Evolutionary conservation across 2,113 vertebrate species (phyloP).

Genomic region (Reinhardtius hippoglossoides): DNA sequence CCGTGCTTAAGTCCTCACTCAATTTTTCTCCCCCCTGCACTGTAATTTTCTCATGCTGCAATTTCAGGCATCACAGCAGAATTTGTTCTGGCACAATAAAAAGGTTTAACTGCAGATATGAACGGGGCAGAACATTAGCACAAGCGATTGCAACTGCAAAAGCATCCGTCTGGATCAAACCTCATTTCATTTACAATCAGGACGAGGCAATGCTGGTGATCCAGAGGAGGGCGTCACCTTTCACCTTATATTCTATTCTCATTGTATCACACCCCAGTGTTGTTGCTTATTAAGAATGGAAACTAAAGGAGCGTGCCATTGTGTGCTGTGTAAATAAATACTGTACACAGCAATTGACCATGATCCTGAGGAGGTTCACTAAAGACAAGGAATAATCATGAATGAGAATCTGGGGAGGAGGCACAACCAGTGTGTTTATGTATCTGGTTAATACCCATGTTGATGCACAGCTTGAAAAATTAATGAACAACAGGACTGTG

Average conservation of each 20-base stretch:
- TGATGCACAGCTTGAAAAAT: neutral
- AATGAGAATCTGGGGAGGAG: neutral
- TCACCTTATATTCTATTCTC: constrained; percentile 14
- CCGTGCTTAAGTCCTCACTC: constrained; percentile 76
- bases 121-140: constrained; percentile 55
- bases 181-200: constrained; percentile 56
- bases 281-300: too few species aligned
- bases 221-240: constrained; percentile 28
- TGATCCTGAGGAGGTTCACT: constrained; percentile 7
- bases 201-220: constrained; percentile 22
- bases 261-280: neutral
- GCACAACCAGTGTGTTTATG: constrained; percentile 45
- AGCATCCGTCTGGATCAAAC: constrained; percentile 51
- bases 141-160: constrained; percentile 52
- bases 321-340: neutral
- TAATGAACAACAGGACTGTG: constrained; percentile 8
- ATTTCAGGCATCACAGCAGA: constrained; percentile 79
- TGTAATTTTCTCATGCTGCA: constrained; percentile 78
- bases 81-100: constrained; percentile 73
- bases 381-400: constrained; percentile 11
- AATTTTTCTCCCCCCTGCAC: constrained; percentile 41
- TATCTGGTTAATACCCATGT: constrained; percentile 2
- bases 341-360: neutral
- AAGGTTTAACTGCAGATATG: constrained; percentile 58
- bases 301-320: too few species aligned